phyloP scores from a whole-genome alignment of 2,113 vertebrate genomes.

The Mugil cephalus region DNA sequence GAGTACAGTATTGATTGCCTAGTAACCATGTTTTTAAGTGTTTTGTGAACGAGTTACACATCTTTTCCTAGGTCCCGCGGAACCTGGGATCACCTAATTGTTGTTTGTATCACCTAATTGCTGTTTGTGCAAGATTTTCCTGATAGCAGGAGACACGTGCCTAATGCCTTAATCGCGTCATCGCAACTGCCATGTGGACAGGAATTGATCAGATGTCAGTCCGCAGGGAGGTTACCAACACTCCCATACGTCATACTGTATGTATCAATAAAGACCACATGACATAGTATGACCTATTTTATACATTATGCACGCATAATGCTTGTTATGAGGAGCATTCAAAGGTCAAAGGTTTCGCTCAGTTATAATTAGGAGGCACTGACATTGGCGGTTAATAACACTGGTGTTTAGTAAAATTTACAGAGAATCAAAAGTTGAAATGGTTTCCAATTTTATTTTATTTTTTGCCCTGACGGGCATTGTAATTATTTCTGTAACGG shows the following conservation, averaged over 20 bases:
- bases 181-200: not conserved
- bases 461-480: not conserved
- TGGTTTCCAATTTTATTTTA: not conserved
- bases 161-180: slow-evolving; percentile 11
- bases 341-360: too few species aligned
- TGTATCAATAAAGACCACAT: not conserved
- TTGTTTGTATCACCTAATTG: slow-evolving; percentile 14
- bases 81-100: too few species aligned
- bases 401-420: too few species aligned
- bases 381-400: too few species aligned
- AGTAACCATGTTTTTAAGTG: too few species aligned
- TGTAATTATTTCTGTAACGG: slow-evolving; percentile 19
- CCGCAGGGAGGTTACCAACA: slow-evolving; percentile 1
- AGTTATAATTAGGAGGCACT: too few species aligned
- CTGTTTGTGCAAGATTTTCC: slow-evolving; percentile 20
- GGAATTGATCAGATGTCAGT: slow-evolving; percentile 24
- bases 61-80: too few species aligned
- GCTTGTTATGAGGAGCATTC: not conserved
- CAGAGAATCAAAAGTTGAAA: not conserved
- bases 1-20: too few species aligned
- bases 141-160: not conserved
- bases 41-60: too few species aligned
- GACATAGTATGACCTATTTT: not conserved
- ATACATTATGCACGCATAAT: not conserved
- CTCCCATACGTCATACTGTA: not conserved